Evolutionary conservation across 2,113 vertebrate genomes (phyloP).

Genomic region (Cranoglanis bouderius): DNA sequence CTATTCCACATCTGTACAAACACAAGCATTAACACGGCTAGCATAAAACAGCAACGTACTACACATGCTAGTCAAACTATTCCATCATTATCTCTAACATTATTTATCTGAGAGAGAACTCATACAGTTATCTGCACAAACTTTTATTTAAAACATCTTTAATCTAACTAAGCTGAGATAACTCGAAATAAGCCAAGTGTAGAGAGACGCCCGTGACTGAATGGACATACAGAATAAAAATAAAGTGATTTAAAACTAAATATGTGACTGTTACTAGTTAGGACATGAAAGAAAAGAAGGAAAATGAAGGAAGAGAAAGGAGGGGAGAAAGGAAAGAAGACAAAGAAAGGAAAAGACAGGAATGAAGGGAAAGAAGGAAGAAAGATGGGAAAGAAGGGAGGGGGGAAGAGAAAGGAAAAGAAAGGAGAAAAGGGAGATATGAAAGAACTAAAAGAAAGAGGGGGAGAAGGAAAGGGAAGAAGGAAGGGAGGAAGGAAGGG

Average conservation of each 20-base stretch:
- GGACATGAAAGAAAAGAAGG: not conserved
- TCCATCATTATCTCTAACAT: not conserved
- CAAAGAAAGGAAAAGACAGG: not conserved
- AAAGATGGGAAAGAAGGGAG: not conserved
- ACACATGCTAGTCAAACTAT: not conserved
- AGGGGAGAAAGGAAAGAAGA: not conserved
- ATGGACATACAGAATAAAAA: not conserved
- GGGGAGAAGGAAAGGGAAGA: not conserved
- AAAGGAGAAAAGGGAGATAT: not conserved
- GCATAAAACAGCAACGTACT: not conserved
- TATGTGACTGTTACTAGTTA: not conserved
- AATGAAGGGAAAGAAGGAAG: not conserved
- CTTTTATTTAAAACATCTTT: not conserved
- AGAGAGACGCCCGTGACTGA: not conserved
- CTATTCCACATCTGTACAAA: slow-evolving; percentile 44
- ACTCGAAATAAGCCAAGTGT: too few species aligned
- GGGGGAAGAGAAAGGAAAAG: not conserved
- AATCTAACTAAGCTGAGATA: too few species aligned
- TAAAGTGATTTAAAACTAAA: not conserved
- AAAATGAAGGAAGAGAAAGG: not conserved
- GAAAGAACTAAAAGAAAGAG: too few species aligned
- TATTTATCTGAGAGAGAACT: not conserved
- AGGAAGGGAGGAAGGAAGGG: not conserved
- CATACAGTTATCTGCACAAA: not conserved
- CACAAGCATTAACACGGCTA: not conserved